phyloP scores from a whole-genome alignment of 2,888 invertebrate species.

The Calameuta pallipes region DNA sequence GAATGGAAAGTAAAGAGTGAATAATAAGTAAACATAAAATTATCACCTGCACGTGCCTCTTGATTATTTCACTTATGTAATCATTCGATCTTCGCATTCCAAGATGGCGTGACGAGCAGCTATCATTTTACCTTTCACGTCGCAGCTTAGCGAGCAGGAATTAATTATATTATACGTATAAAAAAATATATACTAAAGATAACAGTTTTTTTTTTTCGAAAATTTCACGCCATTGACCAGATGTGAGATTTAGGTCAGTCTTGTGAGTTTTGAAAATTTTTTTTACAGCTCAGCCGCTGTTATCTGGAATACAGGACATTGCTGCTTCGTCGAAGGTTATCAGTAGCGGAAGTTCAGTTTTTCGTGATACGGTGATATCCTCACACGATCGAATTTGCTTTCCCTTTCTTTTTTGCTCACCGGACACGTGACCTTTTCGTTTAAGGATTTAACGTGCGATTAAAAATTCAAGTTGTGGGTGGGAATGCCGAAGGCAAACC shows the following conservation, averaged over 20 bases:
- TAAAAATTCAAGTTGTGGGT: neutral
- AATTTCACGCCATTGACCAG: neutral
- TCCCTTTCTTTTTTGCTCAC: neutral
- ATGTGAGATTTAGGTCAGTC: too few species aligned
- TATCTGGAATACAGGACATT: neutral
- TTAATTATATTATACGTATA: neutral
- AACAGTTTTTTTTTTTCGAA: neutral
- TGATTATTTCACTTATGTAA: neutral
- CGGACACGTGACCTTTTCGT: neutral
- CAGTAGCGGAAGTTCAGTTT: too few species aligned
- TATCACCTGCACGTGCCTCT: neutral
- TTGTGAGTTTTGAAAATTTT: too few species aligned
- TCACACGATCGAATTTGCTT: neutral
- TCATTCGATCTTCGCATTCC: neutral
- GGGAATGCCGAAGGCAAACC: conserved; percentile 3
- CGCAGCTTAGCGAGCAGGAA: neutral
- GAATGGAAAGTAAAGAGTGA: neutral
- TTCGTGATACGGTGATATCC: neutral
- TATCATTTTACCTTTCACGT: neutral
- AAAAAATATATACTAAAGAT: neutral
- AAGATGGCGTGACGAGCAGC: neutral
- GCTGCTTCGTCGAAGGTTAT: neutral
- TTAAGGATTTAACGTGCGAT: neutral
- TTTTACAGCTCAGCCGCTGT: neutral
- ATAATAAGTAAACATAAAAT: neutral